These are phyloP conservation scores for Epicauta chinensis DNA, from an alignment of 1,140 invertebrate species.

Conservation along the genomic window DNA sequence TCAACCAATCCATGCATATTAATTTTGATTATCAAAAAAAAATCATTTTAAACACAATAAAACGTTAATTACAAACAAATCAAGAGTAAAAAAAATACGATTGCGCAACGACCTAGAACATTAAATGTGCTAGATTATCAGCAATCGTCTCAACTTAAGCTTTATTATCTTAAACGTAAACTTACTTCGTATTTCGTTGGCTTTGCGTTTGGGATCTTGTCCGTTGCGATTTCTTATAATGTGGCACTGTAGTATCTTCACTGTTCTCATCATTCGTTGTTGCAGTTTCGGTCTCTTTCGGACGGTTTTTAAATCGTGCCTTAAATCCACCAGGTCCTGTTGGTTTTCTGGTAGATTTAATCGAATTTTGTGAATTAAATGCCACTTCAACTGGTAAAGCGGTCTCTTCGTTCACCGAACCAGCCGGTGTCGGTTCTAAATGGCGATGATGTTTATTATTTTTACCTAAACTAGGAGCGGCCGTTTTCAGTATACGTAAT, in stretches of 20 bases:
- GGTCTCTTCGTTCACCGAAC: conserved; percentile 51
- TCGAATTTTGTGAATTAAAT: conserved; percentile 44
- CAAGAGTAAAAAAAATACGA: too few species aligned
- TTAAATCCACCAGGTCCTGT: conserved; percentile 41
- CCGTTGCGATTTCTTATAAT: conserved; percentile 28
- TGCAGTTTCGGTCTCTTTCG: conserved; percentile 32
- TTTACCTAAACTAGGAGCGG: conserved; percentile 55
- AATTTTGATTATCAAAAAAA: too few species aligned
- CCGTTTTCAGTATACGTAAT: conserved; percentile 65
- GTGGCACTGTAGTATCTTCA: conserved; percentile 30
- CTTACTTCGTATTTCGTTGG: conserved; percentile 33
- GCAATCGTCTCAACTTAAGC: too few species aligned
- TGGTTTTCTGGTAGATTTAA: conserved; percentile 51
- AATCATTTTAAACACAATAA: too few species aligned
- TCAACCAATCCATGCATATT: conserved; percentile 5
- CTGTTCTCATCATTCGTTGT: conserved; percentile 24
- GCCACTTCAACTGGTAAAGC: conserved; percentile 45
- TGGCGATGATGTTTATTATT: conserved; percentile 45
- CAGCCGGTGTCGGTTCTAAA: conserved; percentile 56
- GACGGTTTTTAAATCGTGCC: conserved; percentile 37
- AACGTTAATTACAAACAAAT: too few species aligned
- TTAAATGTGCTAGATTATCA: too few species aligned
- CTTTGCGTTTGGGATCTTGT: conserved; percentile 17
- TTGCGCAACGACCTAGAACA: too few species aligned
- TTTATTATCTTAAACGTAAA: background rate